Conservation (phyloP, 37 sponge, comb jelly and placozoan species). For the Lycopodina hypogea region DNA sequence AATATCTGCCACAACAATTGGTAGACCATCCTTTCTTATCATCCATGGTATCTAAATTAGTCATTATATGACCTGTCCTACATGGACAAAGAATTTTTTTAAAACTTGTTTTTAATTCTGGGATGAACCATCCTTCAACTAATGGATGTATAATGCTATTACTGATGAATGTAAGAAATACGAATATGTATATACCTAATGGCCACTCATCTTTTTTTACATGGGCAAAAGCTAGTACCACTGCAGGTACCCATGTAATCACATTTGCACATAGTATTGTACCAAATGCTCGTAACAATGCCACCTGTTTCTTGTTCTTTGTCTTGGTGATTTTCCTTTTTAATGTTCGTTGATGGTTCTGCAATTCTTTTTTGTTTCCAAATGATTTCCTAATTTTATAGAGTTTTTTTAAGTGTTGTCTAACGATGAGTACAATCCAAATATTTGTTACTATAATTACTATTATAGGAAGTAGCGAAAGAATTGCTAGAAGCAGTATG, state of each 20-base stretch:
- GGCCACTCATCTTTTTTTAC: conserved; percentile 10
- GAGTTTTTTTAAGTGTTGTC: neutral
- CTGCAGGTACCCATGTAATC: conserved; percentile 33
- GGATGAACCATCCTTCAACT: conserved; percentile 53
- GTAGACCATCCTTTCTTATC: too few relatives aligned
- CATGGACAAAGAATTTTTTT: neutral
- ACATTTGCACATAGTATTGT: conserved; percentile 35
- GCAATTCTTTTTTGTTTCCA: neutral
- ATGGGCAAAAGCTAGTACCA: neutral
- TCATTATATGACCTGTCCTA: too few relatives aligned
- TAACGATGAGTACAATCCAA: conserved; percentile 7
- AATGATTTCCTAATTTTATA: neutral
- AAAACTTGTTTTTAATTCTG: neutral
- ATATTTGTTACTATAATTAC: conserved; percentile 32
- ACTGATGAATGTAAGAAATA: conserved; percentile 18
- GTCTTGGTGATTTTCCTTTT: conserved; percentile 1
- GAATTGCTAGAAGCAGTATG: conserved; percentile 28
- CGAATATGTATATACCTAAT: conserved; percentile 16
- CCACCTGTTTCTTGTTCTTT: conserved; percentile 33
- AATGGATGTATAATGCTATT: conserved; percentile 39
- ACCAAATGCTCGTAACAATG: conserved; percentile 38
- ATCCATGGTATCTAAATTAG: too few relatives aligned
- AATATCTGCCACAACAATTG: too few relatives aligned
- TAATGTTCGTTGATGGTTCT: neutral
- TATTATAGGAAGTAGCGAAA: conserved; percentile 38